These are phyloP conservation scores for Bombycilla garrulus DNA, from an alignment of 2,113 vertebrate genomes.

Conservation along the genomic window DNA sequence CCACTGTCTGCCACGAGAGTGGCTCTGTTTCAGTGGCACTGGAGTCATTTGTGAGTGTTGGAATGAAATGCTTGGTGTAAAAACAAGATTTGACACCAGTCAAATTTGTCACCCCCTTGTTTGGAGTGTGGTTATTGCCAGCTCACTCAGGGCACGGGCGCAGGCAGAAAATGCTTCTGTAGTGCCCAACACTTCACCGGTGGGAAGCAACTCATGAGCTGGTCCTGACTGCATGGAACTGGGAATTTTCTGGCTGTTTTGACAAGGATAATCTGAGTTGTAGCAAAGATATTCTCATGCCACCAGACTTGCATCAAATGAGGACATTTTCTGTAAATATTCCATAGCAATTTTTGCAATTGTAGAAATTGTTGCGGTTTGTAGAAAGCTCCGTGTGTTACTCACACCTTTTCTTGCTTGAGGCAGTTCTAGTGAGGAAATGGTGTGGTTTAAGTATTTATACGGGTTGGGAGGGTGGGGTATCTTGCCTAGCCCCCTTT, in stretches of 20 bases:
- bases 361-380: not conserved
- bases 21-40: conserved; percentile 40
- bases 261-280: not conserved
- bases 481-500: not conserved
- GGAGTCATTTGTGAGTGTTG: conserved; percentile 38
- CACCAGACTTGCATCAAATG: not conserved
- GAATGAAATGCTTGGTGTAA: not conserved
- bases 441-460: not conserved
- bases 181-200: not conserved
- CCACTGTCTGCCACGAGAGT: conserved; percentile 26
- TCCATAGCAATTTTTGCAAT: not conserved
- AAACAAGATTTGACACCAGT: not conserved
- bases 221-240: not conserved
- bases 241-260: not conserved
- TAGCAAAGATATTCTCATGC: not conserved
- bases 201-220: not conserved
- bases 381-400: not conserved
- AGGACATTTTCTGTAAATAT: not conserved
- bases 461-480: not conserved
- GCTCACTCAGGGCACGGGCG: not conserved
- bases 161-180: not conserved
- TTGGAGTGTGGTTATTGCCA: not conserved
- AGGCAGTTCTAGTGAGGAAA: not conserved
- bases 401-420: not conserved
- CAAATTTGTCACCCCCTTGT: not conserved